Evolutionary conservation across 2,113 vertebrate genomes (phyloP).

Genomic region (Petroica traversi): DNA sequence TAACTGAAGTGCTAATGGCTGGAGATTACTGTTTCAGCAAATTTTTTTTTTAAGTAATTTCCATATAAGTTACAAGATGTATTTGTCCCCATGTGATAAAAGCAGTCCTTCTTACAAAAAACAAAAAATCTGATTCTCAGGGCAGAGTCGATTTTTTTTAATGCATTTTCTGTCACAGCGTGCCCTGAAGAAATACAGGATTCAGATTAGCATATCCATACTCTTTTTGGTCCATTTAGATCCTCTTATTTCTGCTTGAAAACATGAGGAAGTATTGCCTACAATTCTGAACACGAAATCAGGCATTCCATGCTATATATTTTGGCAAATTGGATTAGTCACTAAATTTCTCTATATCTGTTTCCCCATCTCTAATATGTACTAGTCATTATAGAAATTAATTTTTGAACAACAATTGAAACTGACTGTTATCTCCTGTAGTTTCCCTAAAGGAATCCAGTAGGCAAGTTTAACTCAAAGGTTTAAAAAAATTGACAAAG

Average conservation of each 20-base stretch:
- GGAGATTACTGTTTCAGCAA: not conserved
- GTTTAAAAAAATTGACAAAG: not conserved
- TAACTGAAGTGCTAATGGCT: constrained; percentile 13
- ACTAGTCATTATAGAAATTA: not conserved
- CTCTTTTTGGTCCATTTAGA: not conserved
- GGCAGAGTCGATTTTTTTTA: not conserved
- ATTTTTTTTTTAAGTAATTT: not conserved
- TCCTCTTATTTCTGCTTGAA: not conserved
- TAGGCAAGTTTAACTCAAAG: not conserved
- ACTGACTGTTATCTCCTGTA: not conserved
- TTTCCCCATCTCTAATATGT: not conserved
- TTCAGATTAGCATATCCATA: not conserved
- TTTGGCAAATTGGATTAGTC: not conserved
- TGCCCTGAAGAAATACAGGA: not conserved
- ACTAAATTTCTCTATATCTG: not conserved
- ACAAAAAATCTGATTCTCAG: not conserved
- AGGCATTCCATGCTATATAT: not conserved
- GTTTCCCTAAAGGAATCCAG: not conserved
- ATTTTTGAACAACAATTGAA: not conserved
- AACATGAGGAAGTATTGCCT: not conserved
- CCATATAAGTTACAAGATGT: not conserved
- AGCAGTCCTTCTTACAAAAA: not conserved
- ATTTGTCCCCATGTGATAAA: not conserved
- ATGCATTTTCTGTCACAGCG: not conserved
- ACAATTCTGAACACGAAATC: not conserved